These are phyloP conservation scores for Rana temporaria DNA, from an alignment of 2,113 vertebrate species.

Conservation along the genomic window DNA sequence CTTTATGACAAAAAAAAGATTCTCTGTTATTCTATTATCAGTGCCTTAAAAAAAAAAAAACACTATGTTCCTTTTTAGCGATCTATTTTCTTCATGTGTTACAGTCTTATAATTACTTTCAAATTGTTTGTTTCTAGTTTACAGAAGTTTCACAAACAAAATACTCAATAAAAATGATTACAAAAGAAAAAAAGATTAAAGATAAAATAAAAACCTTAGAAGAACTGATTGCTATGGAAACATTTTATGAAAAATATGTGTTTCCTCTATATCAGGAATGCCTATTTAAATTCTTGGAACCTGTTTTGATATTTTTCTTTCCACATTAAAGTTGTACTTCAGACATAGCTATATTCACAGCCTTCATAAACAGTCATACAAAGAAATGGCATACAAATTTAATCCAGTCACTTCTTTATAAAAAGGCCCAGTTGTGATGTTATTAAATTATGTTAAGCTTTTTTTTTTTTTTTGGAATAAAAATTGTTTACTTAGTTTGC, in stretches of 20 bases:
- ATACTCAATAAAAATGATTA: conserved; percentile 18
- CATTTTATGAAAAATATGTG: background rate
- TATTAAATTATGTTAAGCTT: too few species aligned
- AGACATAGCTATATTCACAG: too few species aligned
- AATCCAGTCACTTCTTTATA: too few species aligned
- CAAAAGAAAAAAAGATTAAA: conserved; percentile 27
- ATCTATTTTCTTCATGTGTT: background rate
- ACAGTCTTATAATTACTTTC: conserved; percentile 3
- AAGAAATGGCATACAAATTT: too few species aligned
- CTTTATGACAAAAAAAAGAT: background rate
- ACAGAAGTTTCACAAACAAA: conserved; percentile 3
- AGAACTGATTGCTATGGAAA: background rate
- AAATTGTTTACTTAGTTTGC: too few species aligned
- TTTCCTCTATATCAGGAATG: background rate
- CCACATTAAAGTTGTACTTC: too few species aligned
- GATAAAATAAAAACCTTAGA: conserved; percentile 18
- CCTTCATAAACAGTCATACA: too few species aligned
- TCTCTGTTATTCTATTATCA: background rate
- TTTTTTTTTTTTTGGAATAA: too few species aligned
- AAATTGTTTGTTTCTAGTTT: conserved; percentile 18
- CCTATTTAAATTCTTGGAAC: too few species aligned
- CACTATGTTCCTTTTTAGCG: background rate
- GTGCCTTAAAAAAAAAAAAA: background rate
- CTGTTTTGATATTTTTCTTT: too few species aligned
- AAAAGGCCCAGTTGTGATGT: too few species aligned